phyloP scores from a whole-genome alignment of 2,113 vertebrate species.

The Calypte anna region DNA sequence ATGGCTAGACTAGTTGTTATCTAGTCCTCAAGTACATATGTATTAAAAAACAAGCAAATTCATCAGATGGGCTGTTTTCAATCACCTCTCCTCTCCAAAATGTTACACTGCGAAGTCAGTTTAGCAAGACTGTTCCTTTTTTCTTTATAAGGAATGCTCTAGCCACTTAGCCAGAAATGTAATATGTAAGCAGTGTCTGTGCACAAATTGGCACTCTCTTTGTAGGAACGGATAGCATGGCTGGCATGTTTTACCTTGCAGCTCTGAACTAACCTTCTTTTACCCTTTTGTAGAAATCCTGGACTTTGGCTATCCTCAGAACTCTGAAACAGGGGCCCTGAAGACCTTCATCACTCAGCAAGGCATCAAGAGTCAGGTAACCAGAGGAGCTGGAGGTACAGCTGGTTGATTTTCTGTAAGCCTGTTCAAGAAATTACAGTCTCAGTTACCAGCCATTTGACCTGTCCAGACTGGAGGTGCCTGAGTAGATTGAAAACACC shows the following conservation, averaged over 20 bases:
- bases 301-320: conserved; percentile 99
- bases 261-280: conserved; percentile 35
- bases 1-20: not conserved
- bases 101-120: not conserved
- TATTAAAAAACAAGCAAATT: not conserved
- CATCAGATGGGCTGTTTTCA: not conserved
- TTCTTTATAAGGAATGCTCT: not conserved
- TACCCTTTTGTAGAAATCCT: conserved; percentile 88
- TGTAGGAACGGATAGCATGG: not conserved
- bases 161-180: not conserved
- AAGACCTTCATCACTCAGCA: conserved; percentile 99
- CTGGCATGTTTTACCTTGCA: not conserved
- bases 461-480: not conserved
- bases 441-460: not conserved
- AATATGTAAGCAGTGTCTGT: not conserved
- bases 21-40: not conserved
- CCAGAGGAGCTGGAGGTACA: not conserved
- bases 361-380: conserved; percentile 99
- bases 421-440: not conserved
- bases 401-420: not conserved
- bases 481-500: not conserved
- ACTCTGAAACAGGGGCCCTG: conserved; percentile 97
- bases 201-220: not conserved
- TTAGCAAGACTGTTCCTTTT: not conserved
- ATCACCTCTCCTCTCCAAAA: not conserved